These are phyloP conservation scores for Drosophila tripunctata DNA, from an alignment of 2,888 invertebrate genomes.

Conservation along the genomic window DNA sequence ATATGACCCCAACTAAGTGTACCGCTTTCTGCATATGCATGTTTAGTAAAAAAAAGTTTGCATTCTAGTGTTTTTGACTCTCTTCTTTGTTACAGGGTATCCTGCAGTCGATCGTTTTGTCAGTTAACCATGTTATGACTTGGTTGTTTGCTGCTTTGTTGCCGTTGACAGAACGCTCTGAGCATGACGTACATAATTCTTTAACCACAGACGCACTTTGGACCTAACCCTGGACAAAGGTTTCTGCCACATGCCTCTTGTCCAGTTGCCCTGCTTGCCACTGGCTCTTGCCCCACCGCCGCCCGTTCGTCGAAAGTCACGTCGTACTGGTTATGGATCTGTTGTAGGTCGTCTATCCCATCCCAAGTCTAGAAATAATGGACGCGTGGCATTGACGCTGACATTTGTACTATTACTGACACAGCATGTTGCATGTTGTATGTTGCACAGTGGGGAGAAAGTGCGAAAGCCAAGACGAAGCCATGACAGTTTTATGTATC, in stretches of 20 bases:
- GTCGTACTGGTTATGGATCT: conserved; percentile 11
- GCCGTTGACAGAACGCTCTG: conserved; percentile 70
- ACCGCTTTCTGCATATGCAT: no score
- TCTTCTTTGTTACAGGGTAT: neutral
- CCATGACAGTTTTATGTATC: conserved; percentile 46
- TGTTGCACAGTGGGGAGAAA: conserved; percentile 35
- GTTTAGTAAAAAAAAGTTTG: no score
- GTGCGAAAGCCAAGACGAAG: conserved; percentile 24
- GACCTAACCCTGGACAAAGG: neutral
- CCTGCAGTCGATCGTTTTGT: neutral
- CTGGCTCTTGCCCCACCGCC: neutral
- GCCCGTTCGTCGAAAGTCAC: neutral
- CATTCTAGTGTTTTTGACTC: neutral
- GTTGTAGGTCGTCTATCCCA: neutral
- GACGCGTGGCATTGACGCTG: conserved; percentile 55
- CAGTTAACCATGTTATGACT: neutral
- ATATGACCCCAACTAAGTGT: no score
- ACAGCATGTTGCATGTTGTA: conserved; percentile 44
- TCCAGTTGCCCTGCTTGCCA: neutral
- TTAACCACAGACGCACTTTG: conserved; percentile 55
- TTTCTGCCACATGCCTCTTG: neutral
- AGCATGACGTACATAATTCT: conserved; percentile 79
- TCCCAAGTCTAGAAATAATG: conserved; percentile 42
- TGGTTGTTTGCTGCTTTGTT: conserved; percentile 31
- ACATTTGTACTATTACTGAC: conserved; percentile 63